Evolutionary conservation across 2,888 invertebrate species (phyloP), one percentile per base, ranked within the genome.

Genomic region (Autographa pulchrina): DNA sequence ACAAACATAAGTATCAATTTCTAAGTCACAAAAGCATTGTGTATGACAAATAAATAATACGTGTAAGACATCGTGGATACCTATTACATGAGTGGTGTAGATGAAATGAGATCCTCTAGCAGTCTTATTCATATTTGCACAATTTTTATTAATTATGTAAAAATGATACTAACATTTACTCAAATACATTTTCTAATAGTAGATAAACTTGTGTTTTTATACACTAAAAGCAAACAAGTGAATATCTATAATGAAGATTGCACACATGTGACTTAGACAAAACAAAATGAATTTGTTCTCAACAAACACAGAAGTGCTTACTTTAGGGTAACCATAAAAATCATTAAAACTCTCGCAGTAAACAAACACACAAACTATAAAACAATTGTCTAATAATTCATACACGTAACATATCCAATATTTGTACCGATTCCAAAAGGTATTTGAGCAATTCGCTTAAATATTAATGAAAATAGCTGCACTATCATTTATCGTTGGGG

Each of bases 1-100:
- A 95, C 94, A 94, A 95, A 94, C 91, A 92, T 93, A 92, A 91
- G 90, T 90, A 92, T 89, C 89, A 90, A 91, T 90, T 88, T 89
- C 94, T 92, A 94, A 94, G 93, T 93, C 93, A 93, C 94, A 92
- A 90, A 90, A 91, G 91, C 91, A 75, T 82, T 76, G 65, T 66
- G 60, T 71, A 64, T 67, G 70, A 77, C 66, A 74, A 82, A 75
- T 81, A 78, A 77, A 77, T 72, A 75, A 58, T 72, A 35, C 70
- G 59, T 64, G 31, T 54, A 70, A 59, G 41, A 77, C 59, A 68
- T 63, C 66, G 73, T 73, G 61, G 58, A 67, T 62, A 70, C 38
- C n/a, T 61, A 71, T 25, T 59, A 71, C 52, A 71, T 77, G 62
- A 77, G 66, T 62, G 70, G 65, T 69, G 62, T 68, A 32, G 70